Evolutionary conservation across 2,797 vertebrate species (phyloP), one percentile per base, ranked within the genome.

Genomic region (Amblyraja radiata): DNA sequence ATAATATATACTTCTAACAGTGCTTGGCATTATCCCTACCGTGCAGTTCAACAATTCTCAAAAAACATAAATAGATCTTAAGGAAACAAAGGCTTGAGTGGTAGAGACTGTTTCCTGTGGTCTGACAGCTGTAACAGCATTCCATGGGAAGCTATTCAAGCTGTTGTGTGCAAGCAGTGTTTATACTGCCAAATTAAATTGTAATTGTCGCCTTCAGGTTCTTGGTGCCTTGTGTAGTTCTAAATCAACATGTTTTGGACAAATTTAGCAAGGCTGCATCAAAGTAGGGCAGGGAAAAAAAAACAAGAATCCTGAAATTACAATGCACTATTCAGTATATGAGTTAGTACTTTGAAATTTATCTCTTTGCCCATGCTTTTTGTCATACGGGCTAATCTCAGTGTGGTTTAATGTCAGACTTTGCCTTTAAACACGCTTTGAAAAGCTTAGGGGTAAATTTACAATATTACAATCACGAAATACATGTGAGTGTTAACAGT

Each of bases 51-150:
- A 63, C 36, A 28, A 88, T 25, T 86, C 61, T 68, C 61, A 63
- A 88, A 65, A 32, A 65, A 88, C 28, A 84, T 61, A 84, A 84
- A 84, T 88, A 88, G 84, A 68, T 88, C 16, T 68, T 21, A 23
- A 65, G 61, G 84, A 68, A 88, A 88, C 61, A 88, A 21, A 36
- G 84, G 84, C 63, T 65, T 88, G 7, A 32, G n/a, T 88, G 63
- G 14, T 88, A n/a, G 61, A n/a, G 63, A 32, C 32, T 36, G 61
- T 88, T 88, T 65, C 61, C 16, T 36, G 14, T 36, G 61, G 6
- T 16, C n/a, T 88, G 63, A 1, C 84, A 88, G n/a, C 84, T 88
- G 16, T 88, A 65, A 88, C 9, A 88, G 68, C 68, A 32, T 88
- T 88, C 61, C 63, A 88, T 21, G 36, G 61, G 21, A 63, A 88